Base-by-base conservation (phyloP, 2,797 vertebrate species). In the Eulemur coronatus region DNA sequence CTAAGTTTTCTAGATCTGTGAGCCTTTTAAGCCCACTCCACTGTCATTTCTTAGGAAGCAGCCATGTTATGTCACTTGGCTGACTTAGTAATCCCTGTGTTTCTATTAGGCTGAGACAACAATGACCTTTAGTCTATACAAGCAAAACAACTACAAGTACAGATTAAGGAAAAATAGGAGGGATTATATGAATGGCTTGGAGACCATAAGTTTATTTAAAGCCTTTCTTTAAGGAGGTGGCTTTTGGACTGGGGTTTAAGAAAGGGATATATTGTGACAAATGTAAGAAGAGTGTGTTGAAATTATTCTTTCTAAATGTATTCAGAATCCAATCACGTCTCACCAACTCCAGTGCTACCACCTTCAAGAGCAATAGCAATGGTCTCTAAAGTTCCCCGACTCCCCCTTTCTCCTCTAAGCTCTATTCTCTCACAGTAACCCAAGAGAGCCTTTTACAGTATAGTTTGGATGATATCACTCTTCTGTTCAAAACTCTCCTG, bases 371-470 rank as follows among this genome's bases (percentile, higher is more conserved):
- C 33, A 15, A 0, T 17, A 15, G 17, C 33, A 33, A 7, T 11
- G 33, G 33, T 41, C 17, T 70, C 52, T 55, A n/a, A 65, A 43
- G 28, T 69, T 35, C 88, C 52, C 26, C 10, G 20, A 28, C 26
- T 48, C 41, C 4, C 2, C 41, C 4, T 52, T 63, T 11, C 52
- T 48, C 15, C 63, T 67, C 43, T 75, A 0, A 0, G 0, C 20
- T 81, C 20, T 30, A 1, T 75, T 81, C 80, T 93, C 52, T 81
- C 38, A 4, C 4, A n/a, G 18, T 85, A 63, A 89, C 30, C 12
- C 7, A 0, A 48, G 67, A n/a, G 41, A 63, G 46, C 48, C 41
- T 84, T 86, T 78, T 33, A 65, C 85, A 67, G 48, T 61, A 3
- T 67, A 43, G 59, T 26, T 76, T 14, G 13, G 57, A 50, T 57